Evolutionary conservation across 1,140 invertebrate genomes (phyloP), one percentile per base, ranked within the genome.

Genomic region (Cylas formicarius): DNA sequence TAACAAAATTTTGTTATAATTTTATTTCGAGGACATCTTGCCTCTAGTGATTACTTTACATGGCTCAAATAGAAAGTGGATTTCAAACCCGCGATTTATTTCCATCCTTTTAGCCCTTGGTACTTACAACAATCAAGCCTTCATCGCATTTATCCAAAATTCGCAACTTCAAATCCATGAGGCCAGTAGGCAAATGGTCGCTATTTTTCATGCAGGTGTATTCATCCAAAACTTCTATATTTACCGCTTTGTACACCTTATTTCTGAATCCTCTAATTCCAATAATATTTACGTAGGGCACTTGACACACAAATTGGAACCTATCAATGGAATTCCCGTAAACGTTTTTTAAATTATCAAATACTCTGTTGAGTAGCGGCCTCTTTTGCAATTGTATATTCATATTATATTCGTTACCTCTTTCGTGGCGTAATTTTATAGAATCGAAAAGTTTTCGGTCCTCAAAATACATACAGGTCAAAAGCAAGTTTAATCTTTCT

Each of bases 211-310:
- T 16, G 7, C 36, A 46, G 23, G 52, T 56, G 19, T 50, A 56
- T n/a, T 60, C 55, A 50, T 66, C 64, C 13, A 66, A 44, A 11
- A 66, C 45, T 48, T 66, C 64, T 19, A 66, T 51, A 50, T 57
- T 47, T 6, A 66, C 52, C 32, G 43, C 42, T 39, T 60, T 61
- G 21, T 59, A 55, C 31, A 54, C 52, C 36, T 59, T 55, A 11
- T 58, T 60, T 19, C 52, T 52, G 29, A 55, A 65, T 2, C 61
- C 64, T 16, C 53, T 58, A 22, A 66, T 60, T 26, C 62, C 64
- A 10, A 59, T 33, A 33, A 66, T 60, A 45, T 63, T 60, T 16
- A 65, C 36, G 48, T 58, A 46, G 8, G 64, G 64, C 23, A 66
- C 43, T 53, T 62, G 56, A 36, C 50, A 57, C 1, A 24, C 42